Percentiles rank a stretch among this genome's conserved stretches.
These are phyloP conservation scores for Brenthis hecate DNA, from an alignment of 2,888 invertebrate species.

Conservation along the genomic window DNA sequence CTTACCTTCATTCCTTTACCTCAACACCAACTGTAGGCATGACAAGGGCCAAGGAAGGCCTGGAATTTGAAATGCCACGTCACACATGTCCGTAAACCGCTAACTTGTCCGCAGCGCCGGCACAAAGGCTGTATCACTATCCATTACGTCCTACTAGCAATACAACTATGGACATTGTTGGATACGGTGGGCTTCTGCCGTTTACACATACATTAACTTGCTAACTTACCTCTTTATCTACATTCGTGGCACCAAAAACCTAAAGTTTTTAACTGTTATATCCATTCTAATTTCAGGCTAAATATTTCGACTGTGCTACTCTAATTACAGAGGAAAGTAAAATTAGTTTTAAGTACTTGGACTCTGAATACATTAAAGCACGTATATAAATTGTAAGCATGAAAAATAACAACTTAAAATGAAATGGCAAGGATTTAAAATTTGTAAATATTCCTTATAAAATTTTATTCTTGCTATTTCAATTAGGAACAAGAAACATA, in stretches of 20 bases:
- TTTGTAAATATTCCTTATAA: no score
- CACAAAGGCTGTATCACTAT: slow-evolving; percentile 37
- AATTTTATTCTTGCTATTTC: no score
- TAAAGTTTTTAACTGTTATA: slow-evolving; percentile 13
- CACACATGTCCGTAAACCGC: slow-evolving; percentile 42
- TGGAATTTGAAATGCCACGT: slow-evolving; percentile 40
- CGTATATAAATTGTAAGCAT: background rate
- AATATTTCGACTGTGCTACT: slow-evolving; percentile 17
- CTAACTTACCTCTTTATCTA: slow-evolving; percentile 20
- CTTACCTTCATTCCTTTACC: slow-evolving; percentile 12
- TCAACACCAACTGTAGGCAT: slow-evolving; percentile 22
- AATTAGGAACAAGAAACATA: background rate
- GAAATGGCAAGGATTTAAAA: no score
- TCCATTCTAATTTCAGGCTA: slow-evolving; percentile 14
- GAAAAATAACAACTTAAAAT: no score
- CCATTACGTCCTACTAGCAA: slow-evolving; percentile 33
- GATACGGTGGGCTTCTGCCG: slow-evolving; percentile 32
- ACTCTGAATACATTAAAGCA: slow-evolving; percentile 7
- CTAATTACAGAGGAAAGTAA: slow-evolving; percentile 16
- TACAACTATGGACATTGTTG: slow-evolving; percentile 36
- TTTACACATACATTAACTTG: slow-evolving; percentile 35
- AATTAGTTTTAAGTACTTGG: slow-evolving; percentile 14
- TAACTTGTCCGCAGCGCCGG: slow-evolving; percentile 41
- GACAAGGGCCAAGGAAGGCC: slow-evolving; percentile 33
- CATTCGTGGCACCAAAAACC: slow-evolving; percentile 13